A percentile compares a stretch with the other conserved stretches of the same genome.
These are phyloP conservation scores for Aphaenogaster ashmeadi DNA, from an alignment of 1,140 invertebrate species.

Conservation along the genomic window DNA sequence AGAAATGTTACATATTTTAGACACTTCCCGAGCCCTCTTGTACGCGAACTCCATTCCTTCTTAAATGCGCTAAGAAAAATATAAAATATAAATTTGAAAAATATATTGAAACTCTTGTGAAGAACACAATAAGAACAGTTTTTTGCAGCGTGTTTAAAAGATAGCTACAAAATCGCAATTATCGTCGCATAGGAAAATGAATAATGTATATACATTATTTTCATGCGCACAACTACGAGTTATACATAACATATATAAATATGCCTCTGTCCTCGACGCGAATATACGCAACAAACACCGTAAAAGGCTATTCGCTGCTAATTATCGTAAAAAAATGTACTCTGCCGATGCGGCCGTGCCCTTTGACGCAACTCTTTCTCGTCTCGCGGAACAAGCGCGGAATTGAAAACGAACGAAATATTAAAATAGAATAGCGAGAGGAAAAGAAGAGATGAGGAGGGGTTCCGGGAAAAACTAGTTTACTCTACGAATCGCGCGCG, in stretches of 20 bases:
- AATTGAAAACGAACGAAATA: constrained; percentile 64
- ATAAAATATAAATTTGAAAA: neutral
- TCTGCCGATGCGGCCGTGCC: constrained; percentile 38
- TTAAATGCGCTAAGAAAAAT: neutral
- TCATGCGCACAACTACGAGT: neutral
- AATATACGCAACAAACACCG: constrained; percentile 33
- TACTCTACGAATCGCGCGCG: constrained; percentile 51
- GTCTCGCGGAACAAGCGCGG: constrained; percentile 60
- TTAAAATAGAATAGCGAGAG: constrained; percentile 62
- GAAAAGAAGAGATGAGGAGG: constrained; percentile 16
- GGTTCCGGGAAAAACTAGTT: constrained; percentile 46
- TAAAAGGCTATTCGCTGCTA: constrained; percentile 62
- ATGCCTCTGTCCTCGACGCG: constrained; percentile 11
- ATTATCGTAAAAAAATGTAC: constrained; percentile 56
- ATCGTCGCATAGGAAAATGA: neutral
- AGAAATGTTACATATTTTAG: neutral
- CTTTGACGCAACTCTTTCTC: constrained; percentile 51
- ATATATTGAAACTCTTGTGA: neutral
- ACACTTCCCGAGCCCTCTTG: neutral
- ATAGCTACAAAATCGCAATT: constrained; percentile 6
- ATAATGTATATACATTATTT: neutral
- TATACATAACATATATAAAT: neutral
- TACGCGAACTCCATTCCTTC: neutral
- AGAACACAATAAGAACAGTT: neutral
- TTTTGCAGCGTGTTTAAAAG: neutral